Conservation (phyloP, 1,140 invertebrate genomes). For the Leptestheria dahalacensis region DNA sequence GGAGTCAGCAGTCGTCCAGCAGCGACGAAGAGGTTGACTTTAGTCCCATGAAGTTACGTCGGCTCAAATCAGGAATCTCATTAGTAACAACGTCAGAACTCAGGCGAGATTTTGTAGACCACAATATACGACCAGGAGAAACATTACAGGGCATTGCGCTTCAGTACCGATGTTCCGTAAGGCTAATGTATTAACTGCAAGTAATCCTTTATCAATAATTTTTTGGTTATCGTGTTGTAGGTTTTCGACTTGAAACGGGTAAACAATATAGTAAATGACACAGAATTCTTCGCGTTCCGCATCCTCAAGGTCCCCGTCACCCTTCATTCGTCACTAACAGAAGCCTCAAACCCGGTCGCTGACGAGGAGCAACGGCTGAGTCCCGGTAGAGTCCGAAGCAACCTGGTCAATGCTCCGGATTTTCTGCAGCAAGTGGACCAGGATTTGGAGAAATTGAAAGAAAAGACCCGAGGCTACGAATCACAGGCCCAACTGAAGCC, state of each 20-base stretch:
- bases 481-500: neutral
- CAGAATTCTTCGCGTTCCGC: slow-evolving; percentile 10
- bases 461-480: neutral
- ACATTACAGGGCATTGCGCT: slow-evolving; percentile 10
- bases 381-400: neutral
- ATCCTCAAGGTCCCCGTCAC: slow-evolving; percentile 9
- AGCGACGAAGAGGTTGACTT: neutral
- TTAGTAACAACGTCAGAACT: neutral
- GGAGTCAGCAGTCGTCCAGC: too few relatives aligned
- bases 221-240: neutral
- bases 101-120: slow-evolving; percentile 1
- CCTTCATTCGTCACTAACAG: slow-evolving; percentile 7
- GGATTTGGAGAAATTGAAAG: slow-evolving; percentile 9
- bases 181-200: neutral
- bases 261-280: slow-evolving; percentile 12
- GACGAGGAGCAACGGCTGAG: neutral
- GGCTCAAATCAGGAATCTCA: neutral
- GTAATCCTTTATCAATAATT: neutral
- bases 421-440: slow-evolving; percentile 12
- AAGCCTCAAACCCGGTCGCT: neutral
- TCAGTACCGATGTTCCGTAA: slow-evolving; percentile 9
- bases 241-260: slow-evolving; percentile 12
- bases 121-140: slow-evolving; percentile 8
- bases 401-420: neutral
- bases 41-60: neutral